phyloP scores from a whole-genome alignment of 2,797 vertebrate species.

The Scarus forsteni region DNA sequence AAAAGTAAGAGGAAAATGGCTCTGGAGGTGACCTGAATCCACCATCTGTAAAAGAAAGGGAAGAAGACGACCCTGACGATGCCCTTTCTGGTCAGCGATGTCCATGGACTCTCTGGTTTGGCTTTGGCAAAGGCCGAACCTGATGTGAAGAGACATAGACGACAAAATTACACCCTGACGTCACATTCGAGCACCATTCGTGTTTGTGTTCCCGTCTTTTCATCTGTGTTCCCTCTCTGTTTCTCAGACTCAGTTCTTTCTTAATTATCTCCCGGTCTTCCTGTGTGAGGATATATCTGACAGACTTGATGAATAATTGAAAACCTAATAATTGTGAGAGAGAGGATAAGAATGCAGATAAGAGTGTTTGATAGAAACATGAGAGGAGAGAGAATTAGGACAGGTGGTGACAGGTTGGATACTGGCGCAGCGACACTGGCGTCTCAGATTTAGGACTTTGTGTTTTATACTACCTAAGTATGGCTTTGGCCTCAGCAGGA shows the following conservation, averaged over 20 bases:
- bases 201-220: background rate
- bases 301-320: constrained; percentile 61
- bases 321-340: constrained; percentile 34
- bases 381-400: background rate
- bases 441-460: constrained; percentile 23
- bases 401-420: constrained; percentile 12
- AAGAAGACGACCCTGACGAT: constrained; percentile 98
- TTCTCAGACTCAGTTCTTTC: background rate
- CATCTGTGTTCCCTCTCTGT: background rate
- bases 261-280: constrained; percentile 14
- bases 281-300: constrained; percentile 22
- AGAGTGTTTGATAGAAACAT: constrained; percentile 3
- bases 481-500: background rate
- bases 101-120: constrained; percentile 99
- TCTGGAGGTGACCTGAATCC: constrained; percentile 98
- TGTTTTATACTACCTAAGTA: background rate
- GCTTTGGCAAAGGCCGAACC: constrained; percentile 99
- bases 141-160: constrained; percentile 46
- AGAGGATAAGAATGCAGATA: background rate
- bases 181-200: constrained; percentile 2
- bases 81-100: constrained; percentile 97
- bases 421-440: constrained; percentile 18
- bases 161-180: constrained; percentile 30
- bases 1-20: constrained; percentile 95
- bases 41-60: constrained; percentile 98